Percentiles rank a stretch among this genome's conserved stretches.
Conservation (phyloP, 2,113 vertebrate genomes). For the Pelecanus crispus region DNA sequence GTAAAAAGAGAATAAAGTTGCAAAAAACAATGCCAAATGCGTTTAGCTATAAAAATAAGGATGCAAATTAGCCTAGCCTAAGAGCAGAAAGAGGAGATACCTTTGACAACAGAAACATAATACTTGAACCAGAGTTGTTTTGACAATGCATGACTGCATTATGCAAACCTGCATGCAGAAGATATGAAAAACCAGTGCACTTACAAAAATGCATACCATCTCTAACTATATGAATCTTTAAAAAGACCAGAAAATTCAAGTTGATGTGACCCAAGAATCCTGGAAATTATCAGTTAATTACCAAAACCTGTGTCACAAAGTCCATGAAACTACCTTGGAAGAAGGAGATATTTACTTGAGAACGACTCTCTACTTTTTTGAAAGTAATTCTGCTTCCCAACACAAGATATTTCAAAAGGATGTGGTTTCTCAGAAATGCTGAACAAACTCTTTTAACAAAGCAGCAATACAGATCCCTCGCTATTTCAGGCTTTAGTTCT, state of each 20-base stretch:
- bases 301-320: not conserved
- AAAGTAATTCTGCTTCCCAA: not conserved
- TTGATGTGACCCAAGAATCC: not conserved
- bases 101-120: not conserved
- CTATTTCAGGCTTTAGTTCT: conserved; percentile 18
- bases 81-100: not conserved
- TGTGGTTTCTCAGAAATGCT: conserved; percentile 37
- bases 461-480: not conserved
- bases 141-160: not conserved
- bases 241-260: not conserved
- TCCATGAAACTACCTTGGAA: not conserved
- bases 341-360: not conserved
- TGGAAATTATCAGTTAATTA: not conserved
- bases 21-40: not conserved
- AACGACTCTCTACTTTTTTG: not conserved
- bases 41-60: not conserved
- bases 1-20: not conserved
- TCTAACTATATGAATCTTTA: not conserved
- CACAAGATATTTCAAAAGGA: not conserved
- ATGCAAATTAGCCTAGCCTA: not conserved
- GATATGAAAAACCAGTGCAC: not conserved
- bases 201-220: not conserved
- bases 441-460: conserved; percentile 2
- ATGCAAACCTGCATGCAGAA: not conserved
- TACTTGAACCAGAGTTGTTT: not conserved